Evolutionary conservation across 1,140 invertebrate genomes (phyloP).

Genomic region (Heliothis subflexa): DNA sequence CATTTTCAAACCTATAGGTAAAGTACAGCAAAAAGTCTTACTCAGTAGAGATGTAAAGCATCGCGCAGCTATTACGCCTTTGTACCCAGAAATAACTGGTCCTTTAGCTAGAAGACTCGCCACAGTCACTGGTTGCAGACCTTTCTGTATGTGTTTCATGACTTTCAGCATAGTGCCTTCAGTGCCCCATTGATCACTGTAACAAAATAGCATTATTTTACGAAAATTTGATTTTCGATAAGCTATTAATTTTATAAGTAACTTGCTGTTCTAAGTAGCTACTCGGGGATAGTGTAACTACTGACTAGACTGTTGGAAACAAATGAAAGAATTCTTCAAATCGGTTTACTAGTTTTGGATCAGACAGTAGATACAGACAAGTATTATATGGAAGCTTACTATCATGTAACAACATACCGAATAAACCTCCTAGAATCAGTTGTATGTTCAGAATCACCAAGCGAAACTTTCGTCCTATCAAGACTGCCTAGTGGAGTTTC

Average conservation of each 20-base stretch:
- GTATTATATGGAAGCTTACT: not conserved
- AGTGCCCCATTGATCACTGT: constrained; percentile 76
- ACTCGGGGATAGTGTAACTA: no score
- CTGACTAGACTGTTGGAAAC: no score
- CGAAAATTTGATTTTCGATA: no score
- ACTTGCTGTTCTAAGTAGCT: no score
- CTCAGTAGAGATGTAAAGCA: constrained; percentile 76
- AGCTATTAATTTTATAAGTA: no score
- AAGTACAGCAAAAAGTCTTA: constrained; percentile 56
- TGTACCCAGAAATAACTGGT: constrained; percentile 59
- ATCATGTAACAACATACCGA: constrained; percentile 55
- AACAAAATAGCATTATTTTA: not conserved
- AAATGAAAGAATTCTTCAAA: no score
- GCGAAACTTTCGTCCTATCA: constrained; percentile 76
- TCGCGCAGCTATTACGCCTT: constrained; percentile 63
- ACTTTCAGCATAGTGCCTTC: constrained; percentile 75
- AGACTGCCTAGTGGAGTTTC: constrained; percentile 75
- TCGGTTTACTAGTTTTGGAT: no score
- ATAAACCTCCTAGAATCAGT: constrained; percentile 71
- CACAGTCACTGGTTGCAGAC: constrained; percentile 55
- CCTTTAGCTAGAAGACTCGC: constrained; percentile 53
- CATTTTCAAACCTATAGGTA: not conserved
- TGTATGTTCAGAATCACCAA: constrained; percentile 72
- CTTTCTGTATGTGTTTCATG: constrained; percentile 41
- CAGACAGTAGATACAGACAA: no score